phyloP scores from a whole-genome alignment of 2,888 invertebrate genomes.

The Pterobdella sp. region DNA sequence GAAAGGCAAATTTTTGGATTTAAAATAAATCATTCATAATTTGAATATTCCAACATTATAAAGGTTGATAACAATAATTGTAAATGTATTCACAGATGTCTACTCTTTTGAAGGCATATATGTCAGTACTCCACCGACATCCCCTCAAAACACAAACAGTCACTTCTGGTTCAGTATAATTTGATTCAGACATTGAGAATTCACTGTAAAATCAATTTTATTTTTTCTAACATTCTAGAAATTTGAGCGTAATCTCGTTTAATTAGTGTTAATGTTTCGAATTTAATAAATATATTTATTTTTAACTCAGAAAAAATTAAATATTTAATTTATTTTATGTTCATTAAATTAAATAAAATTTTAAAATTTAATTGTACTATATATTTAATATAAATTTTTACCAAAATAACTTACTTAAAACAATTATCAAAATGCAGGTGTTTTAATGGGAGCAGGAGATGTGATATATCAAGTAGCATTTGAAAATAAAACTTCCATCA shows the following conservation, averaged over 20 bases:
- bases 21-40: too few relatives aligned
- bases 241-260: neutral
- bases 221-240: neutral
- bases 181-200: neutral
- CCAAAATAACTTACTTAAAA: neutral
- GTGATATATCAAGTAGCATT: neutral
- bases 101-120: constrained; percentile 15
- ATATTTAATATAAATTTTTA: neutral
- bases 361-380: neutral
- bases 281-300: neutral
- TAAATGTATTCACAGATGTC: constrained; percentile 29
- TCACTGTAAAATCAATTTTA: neutral
- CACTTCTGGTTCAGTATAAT: constrained; percentile 22
- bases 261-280: neutral
- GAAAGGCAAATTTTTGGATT: too few relatives aligned
- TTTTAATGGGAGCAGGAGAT: neutral
- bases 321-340: neutral
- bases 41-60: too few relatives aligned
- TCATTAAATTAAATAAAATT: neutral
- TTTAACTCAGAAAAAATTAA: neutral
- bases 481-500: neutral
- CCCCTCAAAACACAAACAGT: constrained; percentile 26
- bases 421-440: too few relatives aligned
- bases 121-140: constrained; percentile 15
- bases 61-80: too few relatives aligned